These are phyloP conservation scores for Oscheius myriophilus DNA, from an alignment of 2,888 invertebrate genomes.

Conservation along the genomic window DNA sequence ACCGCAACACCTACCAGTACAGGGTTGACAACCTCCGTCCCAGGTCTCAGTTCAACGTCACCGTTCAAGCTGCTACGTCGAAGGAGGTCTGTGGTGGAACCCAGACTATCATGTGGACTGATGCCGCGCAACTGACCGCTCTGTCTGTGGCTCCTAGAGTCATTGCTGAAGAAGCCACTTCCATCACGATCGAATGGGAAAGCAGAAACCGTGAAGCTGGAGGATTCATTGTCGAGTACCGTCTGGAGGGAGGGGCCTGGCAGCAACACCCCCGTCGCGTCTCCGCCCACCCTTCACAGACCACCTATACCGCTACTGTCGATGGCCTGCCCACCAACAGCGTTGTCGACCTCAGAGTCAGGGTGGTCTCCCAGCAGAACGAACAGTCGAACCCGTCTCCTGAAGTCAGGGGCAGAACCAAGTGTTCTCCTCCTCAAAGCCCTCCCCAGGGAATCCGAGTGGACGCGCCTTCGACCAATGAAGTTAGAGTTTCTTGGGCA, in stretches of 20 bases:
- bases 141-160: slow-evolving; percentile 62
- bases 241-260: slow-evolving; percentile 66
- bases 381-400: slow-evolving; percentile 68
- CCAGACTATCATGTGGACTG: slow-evolving; percentile 65
- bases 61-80: slow-evolving; percentile 63
- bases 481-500: slow-evolving; percentile 67
- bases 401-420: slow-evolving; percentile 68
- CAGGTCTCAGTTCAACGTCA: slow-evolving; percentile 69
- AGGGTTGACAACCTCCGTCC: slow-evolving; percentile 66
- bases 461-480: slow-evolving; percentile 67
- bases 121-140: slow-evolving; percentile 59
- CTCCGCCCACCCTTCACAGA: slow-evolving; percentile 61
- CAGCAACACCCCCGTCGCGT: slow-evolving; percentile 60
- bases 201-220: slow-evolving; percentile 58
- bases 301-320: slow-evolving; percentile 63
- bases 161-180: slow-evolving; percentile 66
- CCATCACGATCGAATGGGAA: slow-evolving; percentile 69
- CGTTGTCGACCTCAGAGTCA: slow-evolving; percentile 67
- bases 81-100: slow-evolving; percentile 58
- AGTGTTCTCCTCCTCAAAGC: slow-evolving; percentile 66
- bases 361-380: slow-evolving; percentile 61
- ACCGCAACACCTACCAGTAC: slow-evolving; percentile 68
- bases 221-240: slow-evolving; percentile 68
- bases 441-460: slow-evolving; percentile 66
- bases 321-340: slow-evolving; percentile 67